Evolutionary conservation across 2,113 vertebrate genomes (phyloP).

Genomic region (Eublepharis macularius): DNA sequence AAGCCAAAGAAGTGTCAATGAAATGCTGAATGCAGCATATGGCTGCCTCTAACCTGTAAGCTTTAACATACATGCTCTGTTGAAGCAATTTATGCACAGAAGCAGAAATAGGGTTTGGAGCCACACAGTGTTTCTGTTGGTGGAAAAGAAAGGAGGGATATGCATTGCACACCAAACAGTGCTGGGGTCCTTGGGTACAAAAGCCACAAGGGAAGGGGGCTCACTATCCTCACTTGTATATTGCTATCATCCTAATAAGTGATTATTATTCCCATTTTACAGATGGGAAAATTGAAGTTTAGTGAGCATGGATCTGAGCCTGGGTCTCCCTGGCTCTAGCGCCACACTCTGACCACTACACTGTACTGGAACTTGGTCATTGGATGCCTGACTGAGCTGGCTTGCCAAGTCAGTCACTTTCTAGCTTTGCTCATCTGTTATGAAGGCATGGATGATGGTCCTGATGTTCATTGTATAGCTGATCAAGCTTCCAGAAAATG

Average conservation of each 20-base stretch:
- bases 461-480: not conserved
- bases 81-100: not conserved
- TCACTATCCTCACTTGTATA: not conserved
- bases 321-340: too few relatives aligned
- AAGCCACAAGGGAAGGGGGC: not conserved
- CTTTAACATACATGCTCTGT: not conserved
- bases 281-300: not conserved
- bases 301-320: too few relatives aligned
- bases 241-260: not conserved
- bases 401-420: too few relatives aligned
- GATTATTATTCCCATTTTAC: not conserved
- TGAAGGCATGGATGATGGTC: not conserved
- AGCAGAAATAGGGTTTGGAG: not conserved
- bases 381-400: not conserved
- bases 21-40: not conserved
- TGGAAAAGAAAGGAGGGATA: not conserved
- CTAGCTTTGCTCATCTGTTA: not conserved
- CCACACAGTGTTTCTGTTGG: not conserved
- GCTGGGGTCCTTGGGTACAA: too few relatives aligned
- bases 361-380: not conserved
- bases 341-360: too few relatives aligned
- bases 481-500: not conserved
- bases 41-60: not conserved
- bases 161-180: not conserved
- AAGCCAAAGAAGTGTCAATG: not conserved